Evolutionary conservation across 1,140 invertebrate genomes (phyloP), one percentile per base, ranked within the genome.

Genomic region (Marisa cornuarietis): DNA sequence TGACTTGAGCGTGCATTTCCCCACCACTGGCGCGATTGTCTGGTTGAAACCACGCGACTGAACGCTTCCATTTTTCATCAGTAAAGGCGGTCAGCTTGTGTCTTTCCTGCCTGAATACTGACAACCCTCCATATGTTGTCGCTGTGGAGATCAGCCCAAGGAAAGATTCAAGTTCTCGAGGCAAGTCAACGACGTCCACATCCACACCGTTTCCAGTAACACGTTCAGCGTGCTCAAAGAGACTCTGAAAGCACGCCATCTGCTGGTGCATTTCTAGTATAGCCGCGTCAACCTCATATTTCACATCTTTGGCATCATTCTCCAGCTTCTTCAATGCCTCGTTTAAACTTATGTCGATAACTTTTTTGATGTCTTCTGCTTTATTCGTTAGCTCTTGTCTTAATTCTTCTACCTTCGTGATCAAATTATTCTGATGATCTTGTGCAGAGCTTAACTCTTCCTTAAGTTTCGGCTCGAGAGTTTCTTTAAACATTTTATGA

Each of bases 181-280:
- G 66, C 54, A 71, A 58, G 71, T 54, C 69, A 8, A 79, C 0
- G 31, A 71, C 18, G 26, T 79, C 77, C 13, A 68, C 77, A 10
- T 79, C 77, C 58, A 68, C 61, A 71, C 77, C 77, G 42, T 20
- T 62, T n/a, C 58, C 14, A 62, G 61, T 20, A 61, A 71, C 52
- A 22, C 68, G 52, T 20, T 49, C 49, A 11, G 69, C 77, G 16
- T 72, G 68, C 7, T 79, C 65, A 18, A 62, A 61, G 20, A 71
- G 54, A 31, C 66, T 71, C 49, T 71, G 68, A 31, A 58, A 71
- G 26, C 58, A 13, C 0, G 58, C n/a, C n/a, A 61, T 24, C n/a
- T 62, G 58, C 49, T 9, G 26, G 11, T 24, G 9, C 58, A 79
- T 71, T 68, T 61, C 8, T 14, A 61, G 3, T 14, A 71, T 11